A percentile compares a stretch with the other conserved stretches of the same genome.
Evolutionary conservation across 2,888 invertebrate species (phyloP).

Genomic region (Lasioglossum marginatum): DNA sequence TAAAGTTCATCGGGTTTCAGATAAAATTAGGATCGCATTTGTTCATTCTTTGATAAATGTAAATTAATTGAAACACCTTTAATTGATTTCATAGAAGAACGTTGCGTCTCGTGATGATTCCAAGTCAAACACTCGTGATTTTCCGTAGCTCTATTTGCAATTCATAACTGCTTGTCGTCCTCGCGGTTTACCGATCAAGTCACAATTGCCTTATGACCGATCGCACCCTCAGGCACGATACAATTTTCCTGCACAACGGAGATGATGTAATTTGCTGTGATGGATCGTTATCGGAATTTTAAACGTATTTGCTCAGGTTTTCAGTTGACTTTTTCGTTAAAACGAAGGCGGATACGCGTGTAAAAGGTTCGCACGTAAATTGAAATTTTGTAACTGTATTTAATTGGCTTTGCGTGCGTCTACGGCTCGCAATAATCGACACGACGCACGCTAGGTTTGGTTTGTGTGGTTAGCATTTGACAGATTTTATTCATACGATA

Average conservation of each 20-base stretch:
- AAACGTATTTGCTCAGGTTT: neutral
- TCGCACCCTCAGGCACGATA: neutral
- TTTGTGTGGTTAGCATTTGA: neutral
- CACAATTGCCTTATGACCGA: conserved; percentile 21
- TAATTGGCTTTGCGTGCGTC: neutral
- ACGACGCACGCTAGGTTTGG: neutral
- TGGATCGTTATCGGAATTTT: conserved; percentile 12
- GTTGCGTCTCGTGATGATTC: neutral
- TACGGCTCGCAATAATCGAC: neutral
- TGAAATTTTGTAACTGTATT: conserved; percentile 9
- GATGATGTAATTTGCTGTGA: neutral
- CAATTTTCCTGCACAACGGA: conserved; percentile 16
- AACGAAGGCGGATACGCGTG: conserved; percentile 3
- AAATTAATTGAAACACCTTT: neutral
- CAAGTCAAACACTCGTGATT: neutral
- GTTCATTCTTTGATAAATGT: neutral
- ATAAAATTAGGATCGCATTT: neutral
- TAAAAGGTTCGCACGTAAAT: neutral
- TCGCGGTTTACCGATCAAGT: conserved; percentile 1
- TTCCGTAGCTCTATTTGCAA: neutral
- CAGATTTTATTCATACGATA: neutral
- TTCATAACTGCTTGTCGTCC: neutral
- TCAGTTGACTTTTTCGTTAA: neutral
- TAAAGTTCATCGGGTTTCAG: neutral
- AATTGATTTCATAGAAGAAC: neutral